These are phyloP conservation scores for Bembecia ichneumoniformis DNA, from an alignment of 2,888 invertebrate genomes.

Conservation along the genomic window DNA sequence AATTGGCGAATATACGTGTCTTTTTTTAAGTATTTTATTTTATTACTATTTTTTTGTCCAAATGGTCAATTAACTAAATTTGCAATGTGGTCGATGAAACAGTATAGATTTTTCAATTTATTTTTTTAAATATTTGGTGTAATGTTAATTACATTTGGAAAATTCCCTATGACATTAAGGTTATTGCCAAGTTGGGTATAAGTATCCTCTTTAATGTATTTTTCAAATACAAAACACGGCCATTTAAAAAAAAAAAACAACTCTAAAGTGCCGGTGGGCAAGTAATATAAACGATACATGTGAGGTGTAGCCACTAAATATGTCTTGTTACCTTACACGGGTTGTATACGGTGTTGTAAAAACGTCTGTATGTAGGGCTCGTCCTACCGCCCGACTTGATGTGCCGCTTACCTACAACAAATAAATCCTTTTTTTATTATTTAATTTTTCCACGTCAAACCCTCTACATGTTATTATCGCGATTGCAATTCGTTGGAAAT, in stretches of 20 bases:
- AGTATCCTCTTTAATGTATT: too few relatives aligned
- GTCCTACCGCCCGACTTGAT: conserved; percentile 16
- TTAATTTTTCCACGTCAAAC: background rate
- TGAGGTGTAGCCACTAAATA: conserved; percentile 4
- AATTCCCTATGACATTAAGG: too few relatives aligned
- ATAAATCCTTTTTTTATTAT: background rate
- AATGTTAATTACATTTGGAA: too few relatives aligned
- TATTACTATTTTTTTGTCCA: too few relatives aligned
- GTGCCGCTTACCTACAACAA: conserved; percentile 34
- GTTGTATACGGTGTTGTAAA: conserved; percentile 3
- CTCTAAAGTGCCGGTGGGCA: background rate
- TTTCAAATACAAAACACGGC: too few relatives aligned
- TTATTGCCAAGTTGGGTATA: too few relatives aligned
- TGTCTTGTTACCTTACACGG: conserved; percentile 6
- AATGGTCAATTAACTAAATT: too few relatives aligned
- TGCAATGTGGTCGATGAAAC: too few relatives aligned
- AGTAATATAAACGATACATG: background rate
- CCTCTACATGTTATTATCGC: background rate
- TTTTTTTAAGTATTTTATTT: too few relatives aligned
- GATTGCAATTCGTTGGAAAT: background rate
- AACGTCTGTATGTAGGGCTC: conserved; percentile 3
- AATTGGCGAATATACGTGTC: too few relatives aligned
- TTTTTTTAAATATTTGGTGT: too few relatives aligned
- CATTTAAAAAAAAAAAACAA: background rate
- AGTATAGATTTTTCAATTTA: too few relatives aligned